A percentile compares a stretch with the other conserved stretches of the same genome.
Conservation (phyloP, 2,888 invertebrate genomes). For the Carabus problematicus region DNA sequence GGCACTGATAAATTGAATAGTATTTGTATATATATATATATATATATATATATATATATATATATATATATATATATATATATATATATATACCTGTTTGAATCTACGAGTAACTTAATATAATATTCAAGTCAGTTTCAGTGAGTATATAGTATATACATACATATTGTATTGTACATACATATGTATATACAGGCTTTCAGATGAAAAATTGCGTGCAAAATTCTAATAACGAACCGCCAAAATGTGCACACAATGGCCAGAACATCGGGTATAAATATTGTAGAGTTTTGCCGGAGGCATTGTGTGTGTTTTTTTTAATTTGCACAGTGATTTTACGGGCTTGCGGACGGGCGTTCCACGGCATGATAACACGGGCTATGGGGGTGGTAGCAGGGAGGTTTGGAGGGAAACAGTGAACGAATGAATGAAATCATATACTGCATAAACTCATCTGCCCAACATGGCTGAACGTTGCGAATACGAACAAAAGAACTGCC, state of each 20-base stretch:
- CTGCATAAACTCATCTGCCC: constrained; percentile 52
- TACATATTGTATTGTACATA: not conserved
- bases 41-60: no score
- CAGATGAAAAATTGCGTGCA: not conserved
- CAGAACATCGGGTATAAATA: constrained; percentile 31
- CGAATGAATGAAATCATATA: constrained; percentile 59
- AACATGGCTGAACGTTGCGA: constrained; percentile 49
- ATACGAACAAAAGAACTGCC: constrained; percentile 53
- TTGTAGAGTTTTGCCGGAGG: constrained; percentile 32
- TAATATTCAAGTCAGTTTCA: not conserved
- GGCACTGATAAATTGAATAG: no score
- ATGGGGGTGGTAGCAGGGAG: constrained; percentile 41
- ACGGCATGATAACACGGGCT: no score
- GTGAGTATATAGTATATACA: not conserved
- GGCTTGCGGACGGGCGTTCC: constrained; percentile 32
- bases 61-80: no score
- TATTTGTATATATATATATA: no score
- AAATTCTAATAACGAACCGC: constrained; percentile 5
- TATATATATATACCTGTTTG: no score
- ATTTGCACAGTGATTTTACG: constrained; percentile 56
- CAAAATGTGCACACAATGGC: constrained; percentile 15
- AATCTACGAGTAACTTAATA: no score
- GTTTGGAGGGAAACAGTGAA: constrained; percentile 48
- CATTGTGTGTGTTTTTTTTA: constrained; percentile 51
- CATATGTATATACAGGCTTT: no score